A percentile compares a stretch with the other conserved stretches of the same genome.
phyloP scores from a whole-genome alignment of 2,797 vertebrate genomes.

The Microctenopoma steveboyesi region DNA sequence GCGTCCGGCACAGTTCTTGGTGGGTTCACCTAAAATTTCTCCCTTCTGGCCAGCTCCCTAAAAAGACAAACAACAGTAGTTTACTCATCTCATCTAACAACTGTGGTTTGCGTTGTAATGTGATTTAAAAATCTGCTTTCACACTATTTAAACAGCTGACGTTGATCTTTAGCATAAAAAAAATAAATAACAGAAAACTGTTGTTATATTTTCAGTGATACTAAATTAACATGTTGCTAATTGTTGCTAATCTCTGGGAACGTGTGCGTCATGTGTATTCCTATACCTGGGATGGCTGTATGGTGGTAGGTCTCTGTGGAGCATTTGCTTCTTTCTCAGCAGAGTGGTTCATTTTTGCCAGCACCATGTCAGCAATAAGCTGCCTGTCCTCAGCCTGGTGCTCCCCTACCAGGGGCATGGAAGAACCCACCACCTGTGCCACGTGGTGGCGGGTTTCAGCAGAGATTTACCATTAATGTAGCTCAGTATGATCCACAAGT shows the following conservation, averaged over 20 bases:
- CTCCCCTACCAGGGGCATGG: constrained; percentile 95
- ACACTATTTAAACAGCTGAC: background rate
- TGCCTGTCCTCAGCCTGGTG: constrained; percentile 94
- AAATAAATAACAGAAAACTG: no score
- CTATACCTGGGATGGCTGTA: constrained; percentile 92
- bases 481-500: background rate
- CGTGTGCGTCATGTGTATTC: background rate
- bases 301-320: constrained; percentile 91
- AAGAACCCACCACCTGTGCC: constrained; percentile 92
- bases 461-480: background rate
- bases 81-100: background rate
- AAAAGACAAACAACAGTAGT: constrained; percentile 25
- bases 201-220: background rate
- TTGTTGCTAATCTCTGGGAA: background rate
- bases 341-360: constrained; percentile 90
- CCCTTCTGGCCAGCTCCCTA: constrained; percentile 89
- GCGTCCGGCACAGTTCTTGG: constrained; percentile 86
- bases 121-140: background rate
- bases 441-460: constrained; percentile 13
- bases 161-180: no score
- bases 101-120: background rate
- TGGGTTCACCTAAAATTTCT: constrained; percentile 83
- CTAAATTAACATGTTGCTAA: background rate
- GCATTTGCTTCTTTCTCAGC: constrained; percentile 88
- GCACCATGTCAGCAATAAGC: constrained; percentile 91